Evolutionary conservation across 2,888 invertebrate genomes (phyloP), one percentile per base, ranked within the genome.

Genomic region (Chydorus sphaericus): DNA sequence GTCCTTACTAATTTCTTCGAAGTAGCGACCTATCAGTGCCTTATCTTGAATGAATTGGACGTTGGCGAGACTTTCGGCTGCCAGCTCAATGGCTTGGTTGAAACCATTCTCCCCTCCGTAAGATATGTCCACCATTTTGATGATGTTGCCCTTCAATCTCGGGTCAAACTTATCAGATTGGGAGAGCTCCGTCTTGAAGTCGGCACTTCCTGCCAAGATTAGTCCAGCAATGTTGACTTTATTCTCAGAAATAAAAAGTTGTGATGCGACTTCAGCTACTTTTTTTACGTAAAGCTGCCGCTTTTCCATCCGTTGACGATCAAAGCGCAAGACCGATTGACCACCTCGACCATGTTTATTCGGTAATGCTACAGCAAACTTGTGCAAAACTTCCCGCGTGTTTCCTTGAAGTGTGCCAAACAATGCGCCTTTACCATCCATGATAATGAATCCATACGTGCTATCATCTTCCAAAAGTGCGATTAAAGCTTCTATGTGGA

Each of bases 21-120:
- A 83, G 66, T 82, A 83, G 59, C 75, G 73, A 70, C 96, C 93
- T 67, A 98, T 99, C 59, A 98, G 81, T 76, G 97, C 97, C 77
- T 99, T 99, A 74, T 98, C 98, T 73, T 99, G 98, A 65, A 99
- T 97, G 68, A 99, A 99, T 77, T 99, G 99, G 58, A 99, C 98
- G 71, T 98, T 97, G 69, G 94, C 92, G 64, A 99, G 75, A 16
- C 96, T 91, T 75, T 99, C 98, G 1, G 97, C 93, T 1, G 98
- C 93, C 65, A 99, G 74, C 75, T 99, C 98, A 65, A 98, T 98
- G 61, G 98, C 98, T 71, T 98, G 98, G 75, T 99, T 99, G 76
- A 98, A 98, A 55, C 98, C 98, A 70, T 98, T 98, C 74, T 99
- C 98, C 10, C 98, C 98, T 38, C 98, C 98, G 70, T 98, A 98